phyloP scores from a whole-genome alignment of 2,113 vertebrate genomes.

The Lynx canadensis region DNA sequence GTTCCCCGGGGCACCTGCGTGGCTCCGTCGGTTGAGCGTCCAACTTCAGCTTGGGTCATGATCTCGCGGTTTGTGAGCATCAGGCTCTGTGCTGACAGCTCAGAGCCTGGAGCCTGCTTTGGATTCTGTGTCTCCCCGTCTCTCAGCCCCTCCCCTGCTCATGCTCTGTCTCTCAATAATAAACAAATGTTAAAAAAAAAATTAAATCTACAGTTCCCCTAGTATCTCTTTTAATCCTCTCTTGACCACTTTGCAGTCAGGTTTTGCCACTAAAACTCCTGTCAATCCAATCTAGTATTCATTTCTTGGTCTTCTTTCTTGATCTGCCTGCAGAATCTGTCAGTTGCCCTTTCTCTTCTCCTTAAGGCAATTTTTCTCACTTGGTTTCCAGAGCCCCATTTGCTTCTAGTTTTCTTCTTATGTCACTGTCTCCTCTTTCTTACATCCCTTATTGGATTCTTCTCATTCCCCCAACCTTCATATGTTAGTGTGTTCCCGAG shows the following conservation, averaged over 20 bases:
- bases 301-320: neutral
- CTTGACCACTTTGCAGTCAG: neutral
- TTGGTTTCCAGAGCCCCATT: neutral
- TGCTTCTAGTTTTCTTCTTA: neutral
- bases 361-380: neutral
- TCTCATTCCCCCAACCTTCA: neutral
- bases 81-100: too few relatives aligned
- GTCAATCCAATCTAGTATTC: neutral
- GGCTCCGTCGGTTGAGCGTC: too few relatives aligned
- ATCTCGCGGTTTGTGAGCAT: too few relatives aligned
- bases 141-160: too few relatives aligned
- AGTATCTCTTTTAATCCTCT: neutral
- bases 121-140: too few relatives aligned
- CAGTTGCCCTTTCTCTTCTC: neutral
- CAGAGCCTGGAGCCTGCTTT: too few relatives aligned
- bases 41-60: too few relatives aligned
- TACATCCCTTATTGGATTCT: neutral
- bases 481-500: neutral
- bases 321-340: neutral
- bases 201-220: neutral
- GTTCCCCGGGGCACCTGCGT: neutral
- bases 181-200: too few relatives aligned
- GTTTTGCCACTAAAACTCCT: neutral
- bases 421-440: neutral
- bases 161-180: too few relatives aligned